phyloP scores from a whole-genome alignment of 2,888 invertebrate genomes.

The Smittia aterrima region DNA sequence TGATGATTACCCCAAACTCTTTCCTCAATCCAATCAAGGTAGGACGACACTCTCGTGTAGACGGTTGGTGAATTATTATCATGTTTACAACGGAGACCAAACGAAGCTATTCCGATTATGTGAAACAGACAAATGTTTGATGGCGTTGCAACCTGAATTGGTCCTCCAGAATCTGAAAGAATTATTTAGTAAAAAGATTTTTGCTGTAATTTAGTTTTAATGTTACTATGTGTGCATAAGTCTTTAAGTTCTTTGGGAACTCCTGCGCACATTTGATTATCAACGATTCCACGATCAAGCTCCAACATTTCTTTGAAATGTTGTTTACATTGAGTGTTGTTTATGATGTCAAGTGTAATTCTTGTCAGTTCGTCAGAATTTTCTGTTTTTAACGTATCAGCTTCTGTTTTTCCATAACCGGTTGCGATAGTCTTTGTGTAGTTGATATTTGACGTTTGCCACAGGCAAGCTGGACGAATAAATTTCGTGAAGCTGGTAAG shows the following conservation, averaged over 20 bases:
- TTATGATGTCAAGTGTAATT: slow-evolving; percentile 50
- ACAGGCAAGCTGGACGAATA: slow-evolving; percentile 53
- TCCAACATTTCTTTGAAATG: slow-evolving; percentile 47
- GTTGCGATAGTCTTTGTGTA: slow-evolving; percentile 48
- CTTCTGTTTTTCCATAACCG: slow-evolving; percentile 52
- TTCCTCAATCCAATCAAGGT: slow-evolving; percentile 27
- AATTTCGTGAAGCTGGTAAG: slow-evolving; percentile 46
- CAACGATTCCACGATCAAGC: slow-evolving; percentile 44
- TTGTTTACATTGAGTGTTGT: slow-evolving; percentile 48
- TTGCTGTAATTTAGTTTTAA: background rate
- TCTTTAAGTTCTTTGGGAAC: slow-evolving; percentile 46
- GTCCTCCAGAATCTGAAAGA: slow-evolving; percentile 53
- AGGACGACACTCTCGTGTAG: slow-evolving; percentile 7
- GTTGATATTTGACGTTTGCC: slow-evolving; percentile 47
- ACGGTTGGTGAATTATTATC: background rate
- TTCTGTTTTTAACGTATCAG: slow-evolving; percentile 43
- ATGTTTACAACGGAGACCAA: slow-evolving; percentile 47
- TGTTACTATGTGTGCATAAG: slow-evolving; percentile 46
- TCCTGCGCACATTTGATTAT: slow-evolving; percentile 48
- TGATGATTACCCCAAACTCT: no score
- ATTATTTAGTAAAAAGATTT: no score
- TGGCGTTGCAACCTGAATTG: slow-evolving; percentile 49
- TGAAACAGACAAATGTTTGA: slow-evolving; percentile 52
- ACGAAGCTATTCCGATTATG: slow-evolving; percentile 52
- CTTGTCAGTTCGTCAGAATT: slow-evolving; percentile 52